phyloP scores from a whole-genome alignment of 2,888 invertebrate genomes.

The Tortrix viridana region DNA sequence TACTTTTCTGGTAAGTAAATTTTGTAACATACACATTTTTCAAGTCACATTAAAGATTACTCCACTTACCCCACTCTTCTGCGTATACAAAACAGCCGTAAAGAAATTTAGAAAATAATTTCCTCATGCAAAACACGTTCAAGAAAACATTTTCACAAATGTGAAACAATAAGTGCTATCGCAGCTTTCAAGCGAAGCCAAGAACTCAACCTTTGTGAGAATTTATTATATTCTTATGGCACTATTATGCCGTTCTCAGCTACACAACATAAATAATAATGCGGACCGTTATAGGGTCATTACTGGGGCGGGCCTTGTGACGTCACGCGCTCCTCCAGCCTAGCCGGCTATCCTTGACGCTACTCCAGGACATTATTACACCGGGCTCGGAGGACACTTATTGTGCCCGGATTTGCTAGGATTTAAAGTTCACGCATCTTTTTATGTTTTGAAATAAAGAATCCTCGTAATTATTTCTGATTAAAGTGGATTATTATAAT shows the following conservation, averaged over 20 bases:
- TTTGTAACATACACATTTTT: no score
- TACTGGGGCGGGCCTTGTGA: slow-evolving; percentile 73
- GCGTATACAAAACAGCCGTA: slow-evolving; percentile 20
- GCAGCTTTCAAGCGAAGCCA: slow-evolving; percentile 72
- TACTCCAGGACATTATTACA: slow-evolving; percentile 20
- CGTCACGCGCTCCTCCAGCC: slow-evolving; percentile 53
- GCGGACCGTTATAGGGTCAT: slow-evolving; percentile 80
- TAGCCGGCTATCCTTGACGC: slow-evolving; percentile 9
- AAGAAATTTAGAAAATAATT: slow-evolving; percentile 48
- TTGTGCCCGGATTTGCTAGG: background rate
- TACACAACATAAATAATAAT: slow-evolving; percentile 84
- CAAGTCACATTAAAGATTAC: slow-evolving; percentile 16
- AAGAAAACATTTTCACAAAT: slow-evolving; percentile 67
- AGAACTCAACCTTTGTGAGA: slow-evolving; percentile 76
- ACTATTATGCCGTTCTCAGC: slow-evolving; percentile 82
- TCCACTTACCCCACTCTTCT: background rate
- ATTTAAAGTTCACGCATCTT: background rate
- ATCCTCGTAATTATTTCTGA: no score
- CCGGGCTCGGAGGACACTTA: background rate
- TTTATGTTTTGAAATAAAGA: background rate
- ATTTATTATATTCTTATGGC: slow-evolving; percentile 82
- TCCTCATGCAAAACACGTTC: slow-evolving; percentile 62
- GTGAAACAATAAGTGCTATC: slow-evolving; percentile 76
- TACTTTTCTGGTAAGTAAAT: no score
- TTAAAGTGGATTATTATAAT: no score